Evolutionary conservation across 35 echinoderm and acorn worm species (phyloP).

Genomic region (Ophioderma brevispina): DNA sequence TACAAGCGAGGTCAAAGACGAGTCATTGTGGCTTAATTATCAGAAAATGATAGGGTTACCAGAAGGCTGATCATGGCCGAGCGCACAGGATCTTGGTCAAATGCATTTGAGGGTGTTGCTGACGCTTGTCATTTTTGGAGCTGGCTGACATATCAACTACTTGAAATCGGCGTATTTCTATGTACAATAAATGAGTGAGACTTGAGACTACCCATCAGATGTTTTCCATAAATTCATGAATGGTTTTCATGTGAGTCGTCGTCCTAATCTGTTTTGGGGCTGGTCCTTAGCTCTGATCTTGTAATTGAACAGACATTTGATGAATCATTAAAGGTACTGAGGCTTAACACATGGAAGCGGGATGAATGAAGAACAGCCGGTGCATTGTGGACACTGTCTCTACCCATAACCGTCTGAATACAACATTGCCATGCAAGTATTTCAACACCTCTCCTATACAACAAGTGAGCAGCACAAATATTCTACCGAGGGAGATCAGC

Average conservation of each 20-base stretch:
- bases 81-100: slow-evolving; percentile 62
- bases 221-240: background rate
- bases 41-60: slow-evolving; percentile 32
- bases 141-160: slow-evolving; percentile 71
- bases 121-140: slow-evolving; percentile 59
- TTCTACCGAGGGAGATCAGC: slow-evolving; percentile 4
- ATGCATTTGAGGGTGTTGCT: slow-evolving; percentile 37
- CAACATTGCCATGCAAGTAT: slow-evolving; percentile 72
- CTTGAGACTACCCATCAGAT: slow-evolving; percentile 57
- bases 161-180: slow-evolving; percentile 33
- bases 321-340: slow-evolving; percentile 36
- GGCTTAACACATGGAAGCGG: slow-evolving; percentile 55
- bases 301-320: slow-evolving; percentile 74
- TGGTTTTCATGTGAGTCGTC: slow-evolving; percentile 38
- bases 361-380: slow-evolving; percentile 37
- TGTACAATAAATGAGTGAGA: slow-evolving; percentile 33
- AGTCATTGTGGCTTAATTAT: background rate
- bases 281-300: slow-evolving; percentile 52
- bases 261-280: slow-evolving; percentile 54
- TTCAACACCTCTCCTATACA: slow-evolving; percentile 39
- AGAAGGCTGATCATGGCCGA: slow-evolving; percentile 57
- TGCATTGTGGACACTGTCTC: slow-evolving; percentile 46
- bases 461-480: slow-evolving; percentile 79
- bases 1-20: background rate
- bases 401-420: slow-evolving; percentile 22